Conservation (phyloP, 1,140 invertebrate genomes). For the Phocides pigmalion region DNA sequence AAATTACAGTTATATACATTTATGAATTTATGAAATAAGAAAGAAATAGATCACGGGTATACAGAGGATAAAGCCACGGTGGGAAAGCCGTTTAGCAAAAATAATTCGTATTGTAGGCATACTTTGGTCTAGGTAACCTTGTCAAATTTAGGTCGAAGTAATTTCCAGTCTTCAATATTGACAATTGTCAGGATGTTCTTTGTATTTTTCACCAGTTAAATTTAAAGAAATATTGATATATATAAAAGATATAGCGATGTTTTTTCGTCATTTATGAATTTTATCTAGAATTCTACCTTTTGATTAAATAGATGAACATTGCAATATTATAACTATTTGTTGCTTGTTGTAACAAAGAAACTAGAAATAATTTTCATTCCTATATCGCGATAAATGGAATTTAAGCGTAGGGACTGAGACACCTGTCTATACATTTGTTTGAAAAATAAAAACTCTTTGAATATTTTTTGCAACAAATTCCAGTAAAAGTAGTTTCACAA, state of each 20-base stretch:
- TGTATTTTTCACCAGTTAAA: constrained; percentile 50
- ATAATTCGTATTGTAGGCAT: neutral
- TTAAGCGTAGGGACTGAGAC: constrained; percentile 35
- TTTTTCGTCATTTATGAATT: neutral
- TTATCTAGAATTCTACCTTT: constrained; percentile 23
- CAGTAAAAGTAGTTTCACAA: constrained; percentile 29
- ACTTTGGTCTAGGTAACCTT: constrained; percentile 48
- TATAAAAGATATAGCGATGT: neutral
- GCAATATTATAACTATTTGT: constrained; percentile 21
- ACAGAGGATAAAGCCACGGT: too few species aligned
- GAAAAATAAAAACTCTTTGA: constrained; percentile 30
- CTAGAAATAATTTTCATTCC: constrained; percentile 38
- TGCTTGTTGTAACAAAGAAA: constrained; percentile 24
- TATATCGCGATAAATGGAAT: constrained; percentile 40
- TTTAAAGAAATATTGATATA: constrained; percentile 12
- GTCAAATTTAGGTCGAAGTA: constrained; percentile 53
- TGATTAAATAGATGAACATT: constrained; percentile 20
- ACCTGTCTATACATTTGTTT: constrained; percentile 39
- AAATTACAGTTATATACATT: too few species aligned
- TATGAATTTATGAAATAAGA: too few species aligned
- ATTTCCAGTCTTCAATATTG: constrained; percentile 62
- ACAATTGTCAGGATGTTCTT: constrained; percentile 66
- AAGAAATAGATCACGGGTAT: too few species aligned
- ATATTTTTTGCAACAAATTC: constrained; percentile 27
- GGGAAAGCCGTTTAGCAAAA: neutral